Conservation (phyloP, 2,888 invertebrate species). For the Cybosia mesomella region DNA sequence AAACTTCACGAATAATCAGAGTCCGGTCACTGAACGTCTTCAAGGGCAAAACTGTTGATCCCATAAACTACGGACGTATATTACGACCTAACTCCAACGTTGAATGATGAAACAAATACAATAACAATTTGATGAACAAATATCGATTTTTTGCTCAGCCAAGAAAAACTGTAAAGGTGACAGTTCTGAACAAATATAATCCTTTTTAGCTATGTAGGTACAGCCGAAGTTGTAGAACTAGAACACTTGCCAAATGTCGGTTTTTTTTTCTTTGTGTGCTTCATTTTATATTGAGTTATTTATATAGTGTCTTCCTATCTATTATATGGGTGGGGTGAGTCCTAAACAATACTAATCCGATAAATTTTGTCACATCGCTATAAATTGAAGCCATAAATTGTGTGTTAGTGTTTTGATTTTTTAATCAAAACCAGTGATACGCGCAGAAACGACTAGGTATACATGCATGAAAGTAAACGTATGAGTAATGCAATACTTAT, state of each 20-base stretch:
- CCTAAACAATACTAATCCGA: conserved; percentile 2
- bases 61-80: conserved; percentile 42
- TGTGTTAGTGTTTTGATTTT: too few species aligned
- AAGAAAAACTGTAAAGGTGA: conserved; percentile 38
- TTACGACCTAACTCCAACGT: conserved; percentile 36
- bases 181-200: conserved; percentile 38
- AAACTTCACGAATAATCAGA: conserved; percentile 25
- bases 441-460: not conserved
- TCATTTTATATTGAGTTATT: conserved; percentile 40
- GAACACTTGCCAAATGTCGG: conserved; percentile 39
- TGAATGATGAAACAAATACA: conserved; percentile 27
- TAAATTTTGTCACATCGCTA: not conserved
- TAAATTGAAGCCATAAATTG: not conserved
- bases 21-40: conserved; percentile 42
- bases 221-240: conserved; percentile 34
- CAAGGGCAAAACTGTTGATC: conserved; percentile 35
- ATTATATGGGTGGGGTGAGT: not conserved
- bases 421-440: not conserved
- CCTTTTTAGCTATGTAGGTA: conserved; percentile 23
- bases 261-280: conserved; percentile 33
- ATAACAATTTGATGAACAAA: conserved; percentile 19
- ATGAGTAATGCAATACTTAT: not conserved
- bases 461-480: not conserved
- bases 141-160: conserved; percentile 12
- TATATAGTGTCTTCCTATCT: conserved; percentile 9